phyloP scores from a whole-genome alignment of 2,888 invertebrate species.

The Lasioglossum malachurum region DNA sequence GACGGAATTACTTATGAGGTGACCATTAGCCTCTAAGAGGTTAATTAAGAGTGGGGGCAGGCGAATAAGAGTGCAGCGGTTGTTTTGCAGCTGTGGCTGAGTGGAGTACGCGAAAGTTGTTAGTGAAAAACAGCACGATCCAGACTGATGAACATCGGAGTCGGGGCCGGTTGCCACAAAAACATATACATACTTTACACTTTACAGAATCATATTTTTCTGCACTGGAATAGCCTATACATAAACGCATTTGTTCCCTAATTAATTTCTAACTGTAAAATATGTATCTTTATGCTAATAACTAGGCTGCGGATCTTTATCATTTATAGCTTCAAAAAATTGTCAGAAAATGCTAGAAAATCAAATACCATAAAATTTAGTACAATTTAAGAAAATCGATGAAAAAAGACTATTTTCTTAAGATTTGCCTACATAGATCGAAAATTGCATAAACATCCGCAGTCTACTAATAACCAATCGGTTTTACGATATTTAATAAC shows the following conservation, averaged over 20 bases:
- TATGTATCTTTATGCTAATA: background rate
- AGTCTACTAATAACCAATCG: no score
- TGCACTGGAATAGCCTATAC: background rate
- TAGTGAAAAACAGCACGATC: constrained; percentile 5
- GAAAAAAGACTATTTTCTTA: no score
- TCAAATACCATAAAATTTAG: no score
- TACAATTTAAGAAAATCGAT: no score
- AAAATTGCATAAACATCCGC: no score
- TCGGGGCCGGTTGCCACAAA: background rate
- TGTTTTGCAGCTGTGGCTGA: constrained; percentile 3
- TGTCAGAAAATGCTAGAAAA: no score
- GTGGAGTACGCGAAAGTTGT: background rate
- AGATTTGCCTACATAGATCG: no score
- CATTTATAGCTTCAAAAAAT: no score
- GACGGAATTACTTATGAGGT: background rate
- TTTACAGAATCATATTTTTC: background rate
- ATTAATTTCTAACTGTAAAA: background rate
- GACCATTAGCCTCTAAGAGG: constrained; percentile 2
- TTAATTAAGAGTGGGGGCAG: background rate
- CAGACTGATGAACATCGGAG: background rate
- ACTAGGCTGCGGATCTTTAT: no score
- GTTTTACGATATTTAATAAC: no score
- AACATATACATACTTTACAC: background rate
- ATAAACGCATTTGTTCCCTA: background rate
- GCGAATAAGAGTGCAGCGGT: constrained; percentile 1